phyloP scores from a whole-genome alignment of 2,113 vertebrate genomes.

The Pheucticus melanocephalus region DNA sequence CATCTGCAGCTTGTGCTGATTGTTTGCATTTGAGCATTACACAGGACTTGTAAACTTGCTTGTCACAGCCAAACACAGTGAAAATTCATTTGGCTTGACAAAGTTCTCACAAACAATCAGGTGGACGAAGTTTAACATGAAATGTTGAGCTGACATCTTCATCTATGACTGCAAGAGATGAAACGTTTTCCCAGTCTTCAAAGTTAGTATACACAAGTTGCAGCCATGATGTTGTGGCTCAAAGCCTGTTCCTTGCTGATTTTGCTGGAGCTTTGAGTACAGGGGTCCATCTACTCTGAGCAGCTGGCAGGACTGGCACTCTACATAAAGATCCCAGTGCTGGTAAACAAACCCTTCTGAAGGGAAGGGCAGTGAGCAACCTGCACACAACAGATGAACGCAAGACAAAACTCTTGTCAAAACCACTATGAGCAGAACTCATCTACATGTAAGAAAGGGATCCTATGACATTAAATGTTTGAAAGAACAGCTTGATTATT shows the following conservation, averaged over 20 bases:
- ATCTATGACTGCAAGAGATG: not conserved
- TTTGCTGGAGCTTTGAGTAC: not conserved
- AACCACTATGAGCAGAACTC: not conserved
- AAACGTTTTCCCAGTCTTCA: not conserved
- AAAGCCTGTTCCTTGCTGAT: not conserved
- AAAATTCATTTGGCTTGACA: not conserved
- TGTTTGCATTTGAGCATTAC: not conserved
- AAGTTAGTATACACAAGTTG: not conserved
- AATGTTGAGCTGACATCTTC: not conserved
- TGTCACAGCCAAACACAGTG: not conserved
- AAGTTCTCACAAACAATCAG: not conserved
- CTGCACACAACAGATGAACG: not conserved
- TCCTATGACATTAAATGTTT: not conserved
- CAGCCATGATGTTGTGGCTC: not conserved
- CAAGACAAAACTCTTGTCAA: not conserved
- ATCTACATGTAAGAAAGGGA: not conserved
- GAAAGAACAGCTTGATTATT: not conserved
- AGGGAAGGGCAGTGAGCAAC: not conserved
- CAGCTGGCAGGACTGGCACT: not conserved
- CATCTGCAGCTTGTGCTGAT: constrained; percentile 28
- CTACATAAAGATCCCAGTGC: accelerated
- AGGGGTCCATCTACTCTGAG: accelerated
- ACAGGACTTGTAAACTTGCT: not conserved
- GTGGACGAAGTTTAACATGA: not conserved
- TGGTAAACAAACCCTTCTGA: not conserved